These are phyloP conservation scores for Gavialis gangeticus DNA, from an alignment of 2,113 vertebrate genomes.

Conservation along the genomic window DNA sequence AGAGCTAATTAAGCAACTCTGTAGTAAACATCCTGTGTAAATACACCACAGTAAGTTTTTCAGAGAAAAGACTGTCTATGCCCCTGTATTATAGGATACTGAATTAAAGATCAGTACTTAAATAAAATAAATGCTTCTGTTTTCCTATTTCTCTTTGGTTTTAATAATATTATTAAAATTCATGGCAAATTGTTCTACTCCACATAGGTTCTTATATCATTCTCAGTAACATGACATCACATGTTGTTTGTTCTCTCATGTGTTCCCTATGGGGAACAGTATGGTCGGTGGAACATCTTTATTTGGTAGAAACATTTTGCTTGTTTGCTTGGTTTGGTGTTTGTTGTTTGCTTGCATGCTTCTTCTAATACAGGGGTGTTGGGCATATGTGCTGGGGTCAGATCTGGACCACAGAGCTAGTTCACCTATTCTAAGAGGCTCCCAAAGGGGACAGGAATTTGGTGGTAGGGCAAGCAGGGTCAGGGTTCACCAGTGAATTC, in stretches of 20 bases:
- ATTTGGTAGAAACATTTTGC: not conserved
- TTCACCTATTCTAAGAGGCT: too few relatives aligned
- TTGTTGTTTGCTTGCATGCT: too few relatives aligned
- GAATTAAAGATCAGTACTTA: not conserved
- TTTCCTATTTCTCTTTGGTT: not conserved
- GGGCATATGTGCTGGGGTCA: too few relatives aligned
- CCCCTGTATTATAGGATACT: not conserved
- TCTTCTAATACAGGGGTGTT: too few relatives aligned
- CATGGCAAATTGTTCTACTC: not conserved
- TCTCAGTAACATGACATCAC: not conserved
- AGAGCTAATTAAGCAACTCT: too few relatives aligned
- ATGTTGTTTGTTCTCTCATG: not conserved
- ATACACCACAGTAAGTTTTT: not conserved
- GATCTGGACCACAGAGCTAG: too few relatives aligned
- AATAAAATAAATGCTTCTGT: not conserved
- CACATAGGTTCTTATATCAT: too few relatives aligned
- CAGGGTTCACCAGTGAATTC: too few relatives aligned
- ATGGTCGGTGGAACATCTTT: not conserved
- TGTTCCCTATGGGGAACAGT: not conserved
- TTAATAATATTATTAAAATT: not conserved
- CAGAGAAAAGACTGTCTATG: not conserved
- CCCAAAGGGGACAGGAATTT: too few relatives aligned
- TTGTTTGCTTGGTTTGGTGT: not conserved
- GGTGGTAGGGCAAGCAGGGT: too few relatives aligned
- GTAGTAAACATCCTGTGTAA: too few relatives aligned